Conservation (phyloP, 1,140 invertebrate genomes). For the Tetramorium simillimum region DNA sequence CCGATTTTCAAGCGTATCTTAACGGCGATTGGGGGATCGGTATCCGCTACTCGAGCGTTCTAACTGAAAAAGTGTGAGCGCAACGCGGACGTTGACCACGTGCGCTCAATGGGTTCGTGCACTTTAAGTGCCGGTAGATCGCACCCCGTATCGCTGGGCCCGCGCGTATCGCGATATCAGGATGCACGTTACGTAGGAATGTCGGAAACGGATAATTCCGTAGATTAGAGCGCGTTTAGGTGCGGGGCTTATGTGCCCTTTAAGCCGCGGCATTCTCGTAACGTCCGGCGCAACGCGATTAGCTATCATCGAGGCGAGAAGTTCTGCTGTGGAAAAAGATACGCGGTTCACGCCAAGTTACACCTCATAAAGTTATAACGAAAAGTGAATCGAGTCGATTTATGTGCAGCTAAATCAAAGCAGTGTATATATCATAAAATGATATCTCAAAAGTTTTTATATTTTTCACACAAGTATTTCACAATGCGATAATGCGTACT, state of each 20-base stretch:
- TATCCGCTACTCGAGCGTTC: constrained; percentile 46
- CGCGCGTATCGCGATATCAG: constrained; percentile 36
- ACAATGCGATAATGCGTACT: not conserved
- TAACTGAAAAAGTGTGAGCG: constrained; percentile 4
- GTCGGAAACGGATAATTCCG: constrained; percentile 65
- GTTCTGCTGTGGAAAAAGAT: not conserved
- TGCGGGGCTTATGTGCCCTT: constrained; percentile 62
- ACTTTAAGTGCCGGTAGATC: constrained; percentile 64
- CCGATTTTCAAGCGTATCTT: constrained; percentile 61
- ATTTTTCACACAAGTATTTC: not conserved
- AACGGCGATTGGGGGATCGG: constrained; percentile 51
- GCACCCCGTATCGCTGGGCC: constrained; percentile 29
- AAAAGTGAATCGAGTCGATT: constrained; percentile 3
- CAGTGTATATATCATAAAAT: not conserved
- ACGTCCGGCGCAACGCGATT: constrained; percentile 57
- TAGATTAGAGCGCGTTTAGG: constrained; percentile 66
- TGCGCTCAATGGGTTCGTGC: constrained; percentile 54
- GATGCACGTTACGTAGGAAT: constrained; percentile 41
- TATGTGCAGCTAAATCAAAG: not conserved
- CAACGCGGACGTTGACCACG: constrained; percentile 53
- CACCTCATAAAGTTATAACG: not conserved
- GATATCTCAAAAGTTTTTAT: not conserved
- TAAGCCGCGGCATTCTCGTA: constrained; percentile 47
- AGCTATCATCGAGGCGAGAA: constrained; percentile 33
- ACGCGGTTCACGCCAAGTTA: constrained; percentile 3